These are phyloP conservation scores for Lophura nycthemera DNA, from an alignment of 2,113 vertebrate species.

Conservation along the genomic window DNA sequence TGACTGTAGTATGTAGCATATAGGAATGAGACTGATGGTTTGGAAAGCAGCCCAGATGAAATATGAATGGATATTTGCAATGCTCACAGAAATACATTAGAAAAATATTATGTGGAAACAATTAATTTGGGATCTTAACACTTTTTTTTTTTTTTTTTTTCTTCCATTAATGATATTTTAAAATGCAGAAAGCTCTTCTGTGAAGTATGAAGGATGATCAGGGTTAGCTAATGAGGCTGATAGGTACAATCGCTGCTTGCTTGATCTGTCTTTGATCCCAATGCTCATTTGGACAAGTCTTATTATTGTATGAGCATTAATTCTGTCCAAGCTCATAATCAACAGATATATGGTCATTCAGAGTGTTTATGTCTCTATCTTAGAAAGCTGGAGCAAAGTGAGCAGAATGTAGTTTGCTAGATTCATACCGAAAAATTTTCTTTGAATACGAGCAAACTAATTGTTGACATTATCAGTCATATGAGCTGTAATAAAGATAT, in stretches of 20 bases:
- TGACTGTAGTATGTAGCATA: not conserved
- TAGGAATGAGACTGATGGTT: not conserved
- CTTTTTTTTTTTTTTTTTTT: conserved; percentile 29
- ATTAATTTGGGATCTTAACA: conserved; percentile 48
- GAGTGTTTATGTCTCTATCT: conserved; percentile 23
- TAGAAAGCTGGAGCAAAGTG: conserved; percentile 26
- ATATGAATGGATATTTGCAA: not conserved
- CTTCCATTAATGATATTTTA: conserved; percentile 34
- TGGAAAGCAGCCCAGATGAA: not conserved
- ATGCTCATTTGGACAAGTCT: conserved; percentile 45
- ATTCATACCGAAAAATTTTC: conserved; percentile 31
- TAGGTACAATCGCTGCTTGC: conserved; percentile 40
- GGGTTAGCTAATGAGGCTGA: conserved; percentile 56
- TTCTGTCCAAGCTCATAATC: conserved; percentile 43
- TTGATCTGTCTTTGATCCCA: conserved; percentile 54
- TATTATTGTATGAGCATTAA: conserved; percentile 51
- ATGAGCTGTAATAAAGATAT: conserved; percentile 29
- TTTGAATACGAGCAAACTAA: conserved; percentile 53
- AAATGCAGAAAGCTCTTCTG: conserved; percentile 55
- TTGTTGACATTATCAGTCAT: conserved; percentile 37
- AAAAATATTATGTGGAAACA: not conserved
- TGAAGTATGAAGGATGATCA: conserved; percentile 35
- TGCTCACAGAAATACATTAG: not conserved
- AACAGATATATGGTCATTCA: conserved; percentile 19
- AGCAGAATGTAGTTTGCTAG: conserved; percentile 20